These are phyloP conservation scores for Etheostoma cragini DNA, from an alignment of 2,113 vertebrate genomes.

Conservation along the genomic window DNA sequence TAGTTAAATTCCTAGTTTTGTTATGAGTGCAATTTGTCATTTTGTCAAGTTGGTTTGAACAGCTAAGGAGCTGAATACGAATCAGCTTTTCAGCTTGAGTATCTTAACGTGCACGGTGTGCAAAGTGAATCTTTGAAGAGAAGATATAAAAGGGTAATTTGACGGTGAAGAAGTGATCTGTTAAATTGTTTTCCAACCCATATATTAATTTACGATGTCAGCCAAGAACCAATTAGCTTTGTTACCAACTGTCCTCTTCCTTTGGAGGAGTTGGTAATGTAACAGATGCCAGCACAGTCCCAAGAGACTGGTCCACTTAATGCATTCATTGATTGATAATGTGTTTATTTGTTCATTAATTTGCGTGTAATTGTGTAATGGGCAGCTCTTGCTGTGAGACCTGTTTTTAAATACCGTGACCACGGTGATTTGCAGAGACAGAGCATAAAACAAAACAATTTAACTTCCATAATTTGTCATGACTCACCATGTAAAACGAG, in stretches of 20 bases:
- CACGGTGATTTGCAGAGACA: slow-evolving; percentile 13
- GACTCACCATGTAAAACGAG: slow-evolving; percentile 6
- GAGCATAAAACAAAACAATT: slow-evolving; percentile 33
- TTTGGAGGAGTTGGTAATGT: slow-evolving; percentile 31
- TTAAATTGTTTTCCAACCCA: slow-evolving; percentile 37
- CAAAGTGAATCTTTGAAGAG: slow-evolving; percentile 16
- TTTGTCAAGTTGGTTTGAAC: not conserved
- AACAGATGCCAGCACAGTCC: slow-evolving; percentile 4
- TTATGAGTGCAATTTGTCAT: slow-evolving; percentile 4
- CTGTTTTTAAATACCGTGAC: slow-evolving; percentile 20
- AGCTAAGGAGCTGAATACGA: slow-evolving; percentile 13
- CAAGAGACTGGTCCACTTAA: slow-evolving; percentile 43
- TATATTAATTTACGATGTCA: slow-evolving; percentile 42
- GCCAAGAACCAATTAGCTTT: slow-evolving; percentile 55
- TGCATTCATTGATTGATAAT: slow-evolving; percentile 63
- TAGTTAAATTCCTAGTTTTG: not conserved
- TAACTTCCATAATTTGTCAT: slow-evolving; percentile 4
- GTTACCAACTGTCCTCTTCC: slow-evolving; percentile 26
- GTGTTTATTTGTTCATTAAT: slow-evolving; percentile 74
- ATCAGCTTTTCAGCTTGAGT: slow-evolving; percentile 14
- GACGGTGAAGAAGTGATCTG: slow-evolving; percentile 19
- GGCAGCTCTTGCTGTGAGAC: slow-evolving; percentile 31
- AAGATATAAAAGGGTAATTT: slow-evolving; percentile 22
- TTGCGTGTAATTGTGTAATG: slow-evolving; percentile 64
- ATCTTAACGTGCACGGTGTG: not conserved